Base-by-base conservation (phyloP, 2,113 vertebrate genomes). In the Amia ocellicauda region DNA sequence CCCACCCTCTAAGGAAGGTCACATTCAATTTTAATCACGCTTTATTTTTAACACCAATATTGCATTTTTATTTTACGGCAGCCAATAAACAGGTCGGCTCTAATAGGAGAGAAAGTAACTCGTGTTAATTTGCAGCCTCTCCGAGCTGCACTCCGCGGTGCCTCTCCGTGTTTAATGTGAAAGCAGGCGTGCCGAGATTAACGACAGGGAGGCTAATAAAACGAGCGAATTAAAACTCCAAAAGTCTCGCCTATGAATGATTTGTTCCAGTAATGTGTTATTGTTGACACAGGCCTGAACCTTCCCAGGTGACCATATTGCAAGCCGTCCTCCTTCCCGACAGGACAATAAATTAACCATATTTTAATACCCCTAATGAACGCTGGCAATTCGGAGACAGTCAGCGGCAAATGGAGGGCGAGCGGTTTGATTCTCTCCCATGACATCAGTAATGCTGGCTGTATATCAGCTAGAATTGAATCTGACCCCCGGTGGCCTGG, bases 261-360 rank as follows among this genome's bases (percentile, higher is more conserved):
- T 78, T 74, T 63, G 69, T 80, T 80, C 75, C 72, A 67, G 66
- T 69, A 76, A 71, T 76, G 77, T 74, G 67, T 74, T 74, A 66
- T 24, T 64, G 74, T 68, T 80, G 73, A 80, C 75, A 79, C 60
- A 63, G 41, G 70, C 57, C 69, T 75, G 71, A 83, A 80, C 74
- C 72, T 62, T 66, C 60, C 31, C 70, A 60, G 74, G 68, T 73
- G 59, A 68, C 69, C 65, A 60, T 75, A 72, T 73, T 73, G 77
- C 72, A 73, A 70, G 60, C 40, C 80, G 76, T 74, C 75, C 74
- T 74, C 73, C 70, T 71, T 68, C 67, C 14, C 54, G 14, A 47
- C 55, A 64, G 62, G 71, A 70, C 76, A 76, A 79, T 81, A 79
- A 74, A 84, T 82, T 71, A 78, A 63, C 58, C 23, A 50, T 4